Percentiles rank a stretch among this genome's conserved stretches.
phyloP scores from a whole-genome alignment of 1,140 invertebrate genomes.

The Dreissena polymorpha region DNA sequence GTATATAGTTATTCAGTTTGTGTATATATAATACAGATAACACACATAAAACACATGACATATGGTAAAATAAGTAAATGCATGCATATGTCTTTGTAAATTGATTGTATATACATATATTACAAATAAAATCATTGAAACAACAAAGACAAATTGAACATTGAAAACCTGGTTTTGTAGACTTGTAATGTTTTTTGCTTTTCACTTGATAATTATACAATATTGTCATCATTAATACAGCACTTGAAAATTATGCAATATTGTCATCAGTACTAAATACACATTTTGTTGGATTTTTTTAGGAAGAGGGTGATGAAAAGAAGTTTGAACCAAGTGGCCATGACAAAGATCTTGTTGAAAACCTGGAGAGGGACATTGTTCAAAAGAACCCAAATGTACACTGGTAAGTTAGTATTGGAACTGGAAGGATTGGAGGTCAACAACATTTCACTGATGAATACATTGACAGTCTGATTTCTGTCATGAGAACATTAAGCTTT shows the following conservation, averaged over 20 bases:
- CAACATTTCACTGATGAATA: too few species aligned
- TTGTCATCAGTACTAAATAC: too few species aligned
- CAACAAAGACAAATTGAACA: neutral
- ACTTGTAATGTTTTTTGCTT: neutral
- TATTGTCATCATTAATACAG: too few species aligned
- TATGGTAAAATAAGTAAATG: too few species aligned
- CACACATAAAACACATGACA: too few species aligned
- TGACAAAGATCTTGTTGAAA: conserved; percentile 96
- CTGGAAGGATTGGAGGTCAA: neutral
- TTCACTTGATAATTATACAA: neutral
- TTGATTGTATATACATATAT: too few species aligned
- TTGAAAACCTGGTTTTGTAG: neutral
- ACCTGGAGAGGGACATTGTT: conserved; percentile 97
- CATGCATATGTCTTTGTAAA: too few species aligned
- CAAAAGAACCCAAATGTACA: conserved; percentile 98
- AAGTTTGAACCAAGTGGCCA: conserved; percentile 95
- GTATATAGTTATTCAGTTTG: too few species aligned
- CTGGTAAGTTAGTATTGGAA: conserved; percentile 84
- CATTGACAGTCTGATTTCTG: too few species aligned
- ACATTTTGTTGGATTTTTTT: too few species aligned
- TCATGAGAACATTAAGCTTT: neutral
- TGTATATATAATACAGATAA: too few species aligned
- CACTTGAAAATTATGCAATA: neutral
- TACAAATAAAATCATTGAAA: too few species aligned
- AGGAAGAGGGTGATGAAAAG: conserved; percentile 82